phyloP scores from a whole-genome alignment of 1,140 invertebrate genomes.

The Platorchestia sp. region DNA sequence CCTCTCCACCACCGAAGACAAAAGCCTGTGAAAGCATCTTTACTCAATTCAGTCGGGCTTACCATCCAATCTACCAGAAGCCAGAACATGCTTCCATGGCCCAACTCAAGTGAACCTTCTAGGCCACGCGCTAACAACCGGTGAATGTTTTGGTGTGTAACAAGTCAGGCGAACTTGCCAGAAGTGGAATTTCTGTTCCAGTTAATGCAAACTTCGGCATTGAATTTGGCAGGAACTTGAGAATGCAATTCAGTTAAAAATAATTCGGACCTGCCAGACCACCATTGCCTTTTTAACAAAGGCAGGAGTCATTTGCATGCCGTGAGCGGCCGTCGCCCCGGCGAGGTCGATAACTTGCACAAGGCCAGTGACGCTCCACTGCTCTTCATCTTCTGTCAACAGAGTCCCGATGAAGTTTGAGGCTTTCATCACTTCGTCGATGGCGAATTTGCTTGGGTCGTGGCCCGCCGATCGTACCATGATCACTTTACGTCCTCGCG shows the following conservation, averaged over 20 bases:
- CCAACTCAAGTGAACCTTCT: too few species aligned
- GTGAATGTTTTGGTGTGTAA: too few species aligned
- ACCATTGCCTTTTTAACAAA: slow-evolving; percentile 69
- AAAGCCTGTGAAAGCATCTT: too few species aligned
- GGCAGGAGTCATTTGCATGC: slow-evolving; percentile 69
- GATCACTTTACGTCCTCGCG: slow-evolving; percentile 68
- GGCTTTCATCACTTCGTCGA: slow-evolving; percentile 62
- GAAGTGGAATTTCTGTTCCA: neutral
- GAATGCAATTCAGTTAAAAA: neutral
- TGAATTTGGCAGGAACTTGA: neutral
- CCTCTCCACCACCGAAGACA: too few species aligned
- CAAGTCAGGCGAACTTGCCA: neutral
- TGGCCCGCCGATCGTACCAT: slow-evolving; percentile 67
- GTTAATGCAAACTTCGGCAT: neutral
- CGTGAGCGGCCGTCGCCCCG: slow-evolving; percentile 68
- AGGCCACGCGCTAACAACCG: too few species aligned
- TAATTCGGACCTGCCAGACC: slow-evolving; percentile 58
- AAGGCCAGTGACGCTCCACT: slow-evolving; percentile 69
- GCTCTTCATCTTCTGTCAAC: slow-evolving; percentile 67
- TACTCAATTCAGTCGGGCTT: neutral
- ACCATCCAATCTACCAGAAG: neutral
- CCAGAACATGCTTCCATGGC: neutral
- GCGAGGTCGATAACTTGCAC: slow-evolving; percentile 70
- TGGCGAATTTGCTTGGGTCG: slow-evolving; percentile 68
- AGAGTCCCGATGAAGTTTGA: slow-evolving; percentile 59